These are phyloP conservation scores for Araneus ventricosus DNA, from an alignment of 1,140 invertebrate genomes.

Conservation along the genomic window DNA sequence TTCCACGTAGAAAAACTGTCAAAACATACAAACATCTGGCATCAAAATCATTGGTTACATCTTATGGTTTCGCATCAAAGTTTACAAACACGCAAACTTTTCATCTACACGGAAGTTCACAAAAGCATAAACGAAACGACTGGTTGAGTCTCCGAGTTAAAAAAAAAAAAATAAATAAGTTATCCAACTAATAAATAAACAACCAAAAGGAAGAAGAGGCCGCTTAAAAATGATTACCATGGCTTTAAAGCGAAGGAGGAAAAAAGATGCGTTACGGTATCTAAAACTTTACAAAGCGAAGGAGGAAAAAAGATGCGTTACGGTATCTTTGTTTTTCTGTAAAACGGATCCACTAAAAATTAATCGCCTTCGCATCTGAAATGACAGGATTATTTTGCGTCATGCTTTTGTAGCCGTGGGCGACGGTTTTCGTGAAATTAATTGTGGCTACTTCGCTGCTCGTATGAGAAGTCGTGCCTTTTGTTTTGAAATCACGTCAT, in stretches of 20 bases:
- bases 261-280: neutral
- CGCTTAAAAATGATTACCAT: neutral
- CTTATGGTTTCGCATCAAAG: neutral
- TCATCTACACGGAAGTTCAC: slow-evolving; percentile 4
- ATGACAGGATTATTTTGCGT: neutral
- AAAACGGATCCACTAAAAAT: slow-evolving; percentile 6
- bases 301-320: neutral
- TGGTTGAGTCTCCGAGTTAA: neutral
- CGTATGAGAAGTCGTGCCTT: neutral
- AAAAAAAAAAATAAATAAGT: neutral
- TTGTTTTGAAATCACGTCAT: neutral
- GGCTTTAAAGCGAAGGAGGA: neutral
- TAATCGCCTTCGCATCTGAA: slow-evolving; percentile 9
- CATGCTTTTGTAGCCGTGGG: neutral
- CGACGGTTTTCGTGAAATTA: neutral
- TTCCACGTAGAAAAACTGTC: neutral
- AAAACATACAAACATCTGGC: neutral
- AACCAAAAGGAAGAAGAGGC: neutral
- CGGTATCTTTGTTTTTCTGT: slow-evolving; percentile 23
- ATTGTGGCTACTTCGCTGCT: neutral
- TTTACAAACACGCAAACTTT: neutral
- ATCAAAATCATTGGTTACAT: neutral
- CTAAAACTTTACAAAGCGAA: too few relatives aligned
- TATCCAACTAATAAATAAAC: neutral
- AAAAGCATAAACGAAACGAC: neutral